phyloP scores from a whole-genome alignment of 2,797 vertebrate species.

The Sparus aurata region DNA sequence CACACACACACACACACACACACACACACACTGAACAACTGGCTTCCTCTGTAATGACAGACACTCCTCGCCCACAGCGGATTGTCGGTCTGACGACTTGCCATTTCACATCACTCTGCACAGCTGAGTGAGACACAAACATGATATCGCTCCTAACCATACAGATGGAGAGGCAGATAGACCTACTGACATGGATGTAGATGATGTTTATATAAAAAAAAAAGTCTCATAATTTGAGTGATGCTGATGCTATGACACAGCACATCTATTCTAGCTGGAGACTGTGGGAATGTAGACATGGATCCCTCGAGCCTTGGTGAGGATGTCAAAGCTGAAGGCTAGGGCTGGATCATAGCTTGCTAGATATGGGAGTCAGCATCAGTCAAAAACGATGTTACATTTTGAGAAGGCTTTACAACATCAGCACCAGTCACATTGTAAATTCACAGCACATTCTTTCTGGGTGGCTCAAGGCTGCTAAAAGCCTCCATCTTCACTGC shows the following conservation, averaged over 20 bases:
- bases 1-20: conserved; percentile 25
- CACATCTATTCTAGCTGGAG: conserved; percentile 54
- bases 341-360: conserved; percentile 39
- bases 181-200: conserved; percentile 69
- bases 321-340: conserved; percentile 60
- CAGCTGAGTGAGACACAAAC: conserved; percentile 73
- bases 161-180: conserved; percentile 69
- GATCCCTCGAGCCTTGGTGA: conserved; percentile 40
- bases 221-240: conserved; percentile 65
- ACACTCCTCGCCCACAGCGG: conserved; percentile 70
- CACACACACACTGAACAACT: conserved; percentile 43
- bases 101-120: conserved; percentile 77
- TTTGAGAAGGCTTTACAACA: conserved; percentile 31
- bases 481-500: conserved; percentile 36
- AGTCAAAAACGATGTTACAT: conserved; percentile 27
- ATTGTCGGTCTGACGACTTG: conserved; percentile 73
- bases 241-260: conserved; percentile 72
- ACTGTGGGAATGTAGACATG: conserved; percentile 43
- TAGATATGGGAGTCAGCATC: conserved; percentile 47
- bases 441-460: conserved; percentile 44
- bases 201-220: conserved; percentile 55
- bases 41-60: conserved; percentile 57
- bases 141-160: conserved; percentile 75
- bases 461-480: conserved; percentile 41
- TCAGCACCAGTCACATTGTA: conserved; percentile 52